phyloP scores from a whole-genome alignment of 2,113 vertebrate genomes.

The Stomatorhinus ivindoensis region DNA sequence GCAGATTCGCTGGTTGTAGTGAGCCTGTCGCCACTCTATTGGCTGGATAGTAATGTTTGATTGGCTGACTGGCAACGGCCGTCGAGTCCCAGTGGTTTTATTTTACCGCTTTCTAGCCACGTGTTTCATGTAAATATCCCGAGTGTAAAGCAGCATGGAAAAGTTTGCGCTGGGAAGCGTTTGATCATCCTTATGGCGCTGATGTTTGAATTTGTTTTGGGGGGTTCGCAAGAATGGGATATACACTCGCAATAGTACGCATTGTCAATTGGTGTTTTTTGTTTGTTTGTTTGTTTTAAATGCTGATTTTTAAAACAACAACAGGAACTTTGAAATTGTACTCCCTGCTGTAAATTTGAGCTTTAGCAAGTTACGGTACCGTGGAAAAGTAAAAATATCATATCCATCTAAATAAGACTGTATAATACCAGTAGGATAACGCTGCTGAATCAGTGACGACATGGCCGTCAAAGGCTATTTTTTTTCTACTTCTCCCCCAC shows the following conservation, averaged over 20 bases:
- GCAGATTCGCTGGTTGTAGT: slow-evolving; percentile 49
- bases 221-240: background rate
- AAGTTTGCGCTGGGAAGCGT: background rate
- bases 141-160: slow-evolving; percentile 31
- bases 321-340: background rate
- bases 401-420: background rate
- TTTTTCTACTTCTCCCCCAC: background rate
- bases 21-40: slow-evolving; percentile 39
- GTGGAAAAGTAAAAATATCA: background rate
- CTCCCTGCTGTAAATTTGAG: background rate
- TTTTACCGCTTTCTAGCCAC: slow-evolving; percentile 54
- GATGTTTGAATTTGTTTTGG: background rate
- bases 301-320: background rate
- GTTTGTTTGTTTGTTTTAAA: background rate
- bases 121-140: slow-evolving; percentile 69
- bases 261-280: background rate
- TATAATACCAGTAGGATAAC: background rate
- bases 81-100: slow-evolving; percentile 33
- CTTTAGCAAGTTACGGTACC: background rate
- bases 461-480: background rate
- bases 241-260: background rate
- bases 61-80: slow-evolving; percentile 51
- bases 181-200: slow-evolving; percentile 6
- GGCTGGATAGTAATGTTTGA: slow-evolving; percentile 42
- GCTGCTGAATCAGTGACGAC: background rate